A percentile compares a stretch with the other conserved stretches of the same genome.
Conservation (phyloP, 1,140 invertebrate species). For the Meloidogyne floridensis region DNA sequence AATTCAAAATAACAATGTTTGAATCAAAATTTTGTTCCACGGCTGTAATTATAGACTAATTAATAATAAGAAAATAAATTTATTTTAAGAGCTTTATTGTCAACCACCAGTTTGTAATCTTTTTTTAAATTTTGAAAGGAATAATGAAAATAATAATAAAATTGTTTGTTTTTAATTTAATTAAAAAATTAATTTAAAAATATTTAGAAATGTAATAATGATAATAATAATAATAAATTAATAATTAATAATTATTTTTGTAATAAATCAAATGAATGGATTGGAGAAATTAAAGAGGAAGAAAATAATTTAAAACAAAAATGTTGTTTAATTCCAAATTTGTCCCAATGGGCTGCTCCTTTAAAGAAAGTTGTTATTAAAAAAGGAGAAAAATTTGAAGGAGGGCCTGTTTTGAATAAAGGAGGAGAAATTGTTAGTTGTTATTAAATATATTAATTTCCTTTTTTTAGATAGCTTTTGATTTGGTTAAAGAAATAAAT, state of each 20-base stretch:
- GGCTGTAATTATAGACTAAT: too few relatives aligned
- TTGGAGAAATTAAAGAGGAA: constrained; percentile 1
- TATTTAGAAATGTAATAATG: neutral
- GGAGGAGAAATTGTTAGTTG: constrained; percentile 21
- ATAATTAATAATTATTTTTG: neutral
- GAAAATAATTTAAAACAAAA: constrained; percentile 10
- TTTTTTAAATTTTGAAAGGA: neutral
- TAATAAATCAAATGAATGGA: neutral
- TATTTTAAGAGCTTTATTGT: neutral
- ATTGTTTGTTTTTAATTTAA: neutral
- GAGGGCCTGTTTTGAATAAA: constrained; percentile 43
- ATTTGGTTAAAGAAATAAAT: constrained; percentile 50
- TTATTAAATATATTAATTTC: neutral
- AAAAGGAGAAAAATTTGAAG: constrained; percentile 25
- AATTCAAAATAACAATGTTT: too few relatives aligned
- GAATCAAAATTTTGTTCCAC: too few relatives aligned
- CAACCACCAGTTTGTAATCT: neutral
- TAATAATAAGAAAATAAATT: neutral
- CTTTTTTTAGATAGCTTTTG: constrained; percentile 37
- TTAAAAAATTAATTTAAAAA: neutral
- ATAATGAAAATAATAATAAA: neutral
- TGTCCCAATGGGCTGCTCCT: constrained; percentile 22
- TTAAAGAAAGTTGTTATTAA: constrained; percentile 23
- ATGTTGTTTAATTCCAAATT: constrained; percentile 21
- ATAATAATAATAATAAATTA: too few relatives aligned